These are phyloP conservation scores for Venturia canescens DNA, from an alignment of 1,140 invertebrate species.

Conservation along the genomic window DNA sequence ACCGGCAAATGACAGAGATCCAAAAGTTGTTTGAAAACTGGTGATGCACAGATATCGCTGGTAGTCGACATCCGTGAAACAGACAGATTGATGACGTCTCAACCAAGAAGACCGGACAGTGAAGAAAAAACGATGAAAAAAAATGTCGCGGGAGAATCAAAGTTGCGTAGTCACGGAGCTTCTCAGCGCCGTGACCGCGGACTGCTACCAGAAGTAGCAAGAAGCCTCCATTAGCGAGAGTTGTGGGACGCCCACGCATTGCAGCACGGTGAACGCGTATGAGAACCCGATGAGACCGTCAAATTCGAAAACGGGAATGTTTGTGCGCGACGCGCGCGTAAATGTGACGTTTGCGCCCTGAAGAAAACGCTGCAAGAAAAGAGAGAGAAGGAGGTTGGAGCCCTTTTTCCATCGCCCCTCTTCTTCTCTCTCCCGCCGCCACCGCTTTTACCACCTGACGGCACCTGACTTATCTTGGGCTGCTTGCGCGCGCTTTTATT, in stretches of 20 bases:
- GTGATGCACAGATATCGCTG: neutral
- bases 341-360: slow-evolving; percentile 2
- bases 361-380: neutral
- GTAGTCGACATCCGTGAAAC: neutral
- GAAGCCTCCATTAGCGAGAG: slow-evolving; percentile 63
- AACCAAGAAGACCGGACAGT: slow-evolving; percentile 6
- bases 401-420: no score
- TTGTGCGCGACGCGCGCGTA: slow-evolving; percentile 30
- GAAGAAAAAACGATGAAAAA: neutral
- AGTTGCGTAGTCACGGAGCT: slow-evolving; percentile 67
- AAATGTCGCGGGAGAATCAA: slow-evolving; percentile 48
- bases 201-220: slow-evolving; percentile 48
- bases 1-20: no score
- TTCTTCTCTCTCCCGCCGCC: no score
- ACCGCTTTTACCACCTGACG: no score
- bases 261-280: neutral
- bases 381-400: slow-evolving; percentile 1
- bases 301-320: slow-evolving; percentile 57
- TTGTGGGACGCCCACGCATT: slow-evolving; percentile 62
- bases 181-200: slow-evolving; percentile 44
- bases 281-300: slow-evolving; percentile 51
- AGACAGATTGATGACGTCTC: neutral
- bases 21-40: neutral
- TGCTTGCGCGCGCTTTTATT: no score
- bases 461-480: no score